Evolutionary conservation across 2,797 vertebrate genomes (phyloP).

Genomic region (Eleutherodactylus coqui): DNA sequence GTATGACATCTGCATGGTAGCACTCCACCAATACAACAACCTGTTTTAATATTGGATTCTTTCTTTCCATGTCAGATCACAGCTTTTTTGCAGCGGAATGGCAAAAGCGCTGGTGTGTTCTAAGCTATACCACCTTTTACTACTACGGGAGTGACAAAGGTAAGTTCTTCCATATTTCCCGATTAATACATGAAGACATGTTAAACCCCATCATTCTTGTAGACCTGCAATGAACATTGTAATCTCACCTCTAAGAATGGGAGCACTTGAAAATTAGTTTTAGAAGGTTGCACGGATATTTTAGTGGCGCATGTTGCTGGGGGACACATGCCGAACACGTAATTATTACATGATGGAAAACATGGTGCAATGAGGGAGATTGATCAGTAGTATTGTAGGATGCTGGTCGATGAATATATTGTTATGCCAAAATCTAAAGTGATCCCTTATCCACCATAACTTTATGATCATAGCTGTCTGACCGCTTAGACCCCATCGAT

Average conservation of each 20-base stretch:
- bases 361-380: background rate
- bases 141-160: conserved; percentile 97
- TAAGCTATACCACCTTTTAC: conserved; percentile 89
- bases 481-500: too few species aligned
- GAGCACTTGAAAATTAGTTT: background rate
- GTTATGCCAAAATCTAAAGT: background rate
- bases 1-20: background rate
- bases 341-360: background rate
- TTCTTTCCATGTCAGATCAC: conserved; percentile 82
- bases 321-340: background rate
- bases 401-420: background rate
- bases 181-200: background rate
- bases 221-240: background rate
- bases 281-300: background rate
- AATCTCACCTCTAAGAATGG: background rate
- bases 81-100: conserved; percentile 97
- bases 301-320: background rate
- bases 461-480: too few species aligned
- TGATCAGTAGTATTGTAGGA: background rate
- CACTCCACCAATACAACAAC: background rate
- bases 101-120: conserved; percentile 97
- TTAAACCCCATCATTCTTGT: background rate
- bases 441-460: too few species aligned
- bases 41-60: background rate
- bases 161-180: conserved; percentile 67